Evolutionary conservation across 2,113 vertebrate genomes (phyloP).

Genomic region (Atlantisia rogersi): DNA sequence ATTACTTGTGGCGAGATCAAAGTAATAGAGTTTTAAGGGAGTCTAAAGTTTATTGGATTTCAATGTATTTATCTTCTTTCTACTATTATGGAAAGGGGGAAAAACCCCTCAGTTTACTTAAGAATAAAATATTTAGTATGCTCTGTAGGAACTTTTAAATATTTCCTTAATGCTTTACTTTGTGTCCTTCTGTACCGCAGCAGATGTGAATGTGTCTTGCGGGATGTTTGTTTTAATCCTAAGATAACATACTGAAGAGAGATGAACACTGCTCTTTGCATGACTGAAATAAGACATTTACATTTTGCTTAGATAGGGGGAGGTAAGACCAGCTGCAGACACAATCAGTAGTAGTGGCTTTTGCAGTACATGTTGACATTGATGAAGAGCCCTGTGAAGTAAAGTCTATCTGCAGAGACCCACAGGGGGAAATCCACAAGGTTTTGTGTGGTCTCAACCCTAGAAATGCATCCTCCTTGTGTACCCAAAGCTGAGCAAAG

Average conservation of each 20-base stretch:
- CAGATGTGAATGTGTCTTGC: background rate
- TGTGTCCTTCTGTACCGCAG: background rate
- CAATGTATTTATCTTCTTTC: conserved; percentile 15
- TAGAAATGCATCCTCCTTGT: background rate
- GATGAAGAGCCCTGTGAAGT: background rate
- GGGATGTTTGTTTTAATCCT: background rate
- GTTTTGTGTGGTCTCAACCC: background rate
- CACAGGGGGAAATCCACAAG: accelerated
- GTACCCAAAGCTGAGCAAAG: background rate
- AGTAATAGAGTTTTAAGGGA: background rate
- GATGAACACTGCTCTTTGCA: background rate
- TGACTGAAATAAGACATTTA: background rate
- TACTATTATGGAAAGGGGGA: background rate
- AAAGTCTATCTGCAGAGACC: background rate
- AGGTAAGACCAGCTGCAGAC: background rate
- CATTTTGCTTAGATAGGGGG: background rate
- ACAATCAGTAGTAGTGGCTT: background rate
- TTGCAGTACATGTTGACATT: background rate
- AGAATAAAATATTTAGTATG: background rate
- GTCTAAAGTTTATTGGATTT: conserved; percentile 19
- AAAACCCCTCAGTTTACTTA: background rate
- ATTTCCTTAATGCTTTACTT: conserved; percentile 9
- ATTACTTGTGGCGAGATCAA: conserved; percentile 61
- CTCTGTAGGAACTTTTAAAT: background rate
- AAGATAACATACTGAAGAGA: background rate